Evolutionary conservation across 2,797 vertebrate genomes (phyloP).

Genomic region (Oreonectes daqikongensis): DNA sequence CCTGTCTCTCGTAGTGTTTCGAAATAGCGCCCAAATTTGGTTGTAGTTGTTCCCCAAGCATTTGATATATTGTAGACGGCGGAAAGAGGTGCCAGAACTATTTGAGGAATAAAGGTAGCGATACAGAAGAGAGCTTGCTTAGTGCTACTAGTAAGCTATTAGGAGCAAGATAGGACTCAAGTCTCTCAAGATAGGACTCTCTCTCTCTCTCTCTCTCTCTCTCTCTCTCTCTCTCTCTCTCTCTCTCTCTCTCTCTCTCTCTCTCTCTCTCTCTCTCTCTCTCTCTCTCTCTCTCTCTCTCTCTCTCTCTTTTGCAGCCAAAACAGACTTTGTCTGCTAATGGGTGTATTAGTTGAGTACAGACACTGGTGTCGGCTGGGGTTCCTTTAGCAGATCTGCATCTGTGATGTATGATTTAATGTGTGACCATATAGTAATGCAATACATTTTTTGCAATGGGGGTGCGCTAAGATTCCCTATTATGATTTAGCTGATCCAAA

Average conservation of each 20-base stretch:
- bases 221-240: constrained; percentile 41
- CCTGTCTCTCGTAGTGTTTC: constrained; percentile 29
- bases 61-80: constrained; percentile 13
- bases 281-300: constrained; percentile 47
- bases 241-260: constrained; percentile 14
- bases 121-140: constrained; percentile 55
- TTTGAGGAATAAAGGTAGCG: constrained; percentile 62
- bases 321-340: constrained; percentile 42
- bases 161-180: constrained; percentile 53
- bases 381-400: background rate
- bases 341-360: constrained; percentile 18
- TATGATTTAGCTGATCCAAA: too few species aligned
- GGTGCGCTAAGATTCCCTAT: too few species aligned
- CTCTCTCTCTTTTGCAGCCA: constrained; percentile 27
- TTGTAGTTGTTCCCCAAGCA: constrained; percentile 15
- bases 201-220: constrained; percentile 23
- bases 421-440: constrained; percentile 4
- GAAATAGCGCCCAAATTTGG: constrained; percentile 12
- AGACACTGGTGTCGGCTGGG: background rate
- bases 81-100: constrained; percentile 62
- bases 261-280: constrained; percentile 12
- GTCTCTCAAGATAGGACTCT: constrained; percentile 45
- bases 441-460: too few species aligned
- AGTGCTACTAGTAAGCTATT: constrained; percentile 55
- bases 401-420: constrained; percentile 8